A percentile compares a stretch with the other conserved stretches of the same genome.
Evolutionary conservation across 1,140 invertebrate species (phyloP).

Genomic region (Schlechtendalia chinensis): DNA sequence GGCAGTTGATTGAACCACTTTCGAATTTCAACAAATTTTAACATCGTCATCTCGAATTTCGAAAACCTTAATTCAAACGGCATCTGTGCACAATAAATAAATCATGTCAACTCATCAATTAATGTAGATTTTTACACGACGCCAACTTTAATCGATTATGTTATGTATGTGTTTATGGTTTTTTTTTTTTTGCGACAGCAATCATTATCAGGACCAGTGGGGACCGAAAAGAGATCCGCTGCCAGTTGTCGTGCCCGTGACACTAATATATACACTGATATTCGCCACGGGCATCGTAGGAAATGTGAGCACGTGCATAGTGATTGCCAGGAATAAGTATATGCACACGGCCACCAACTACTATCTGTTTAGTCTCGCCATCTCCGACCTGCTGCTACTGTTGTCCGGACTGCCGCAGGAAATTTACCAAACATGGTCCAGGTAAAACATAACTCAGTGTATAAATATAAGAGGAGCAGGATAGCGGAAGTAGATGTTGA

Average conservation of each 20-base stretch:
- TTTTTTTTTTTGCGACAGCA: background rate
- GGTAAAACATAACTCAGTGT: constrained; percentile 51
- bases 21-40: too few relatives aligned
- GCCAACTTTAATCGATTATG: too few relatives aligned
- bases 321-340: constrained; percentile 86
- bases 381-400: constrained; percentile 87
- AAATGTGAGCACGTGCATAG: constrained; percentile 88
- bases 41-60: too few relatives aligned
- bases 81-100: background rate
- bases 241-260: constrained; percentile 74
- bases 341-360: constrained; percentile 93
- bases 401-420: constrained; percentile 78
- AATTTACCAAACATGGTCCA: constrained; percentile 81
- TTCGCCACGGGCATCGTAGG: constrained; percentile 84
- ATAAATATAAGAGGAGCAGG: too few relatives aligned
- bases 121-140: too few relatives aligned
- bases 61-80: too few relatives aligned
- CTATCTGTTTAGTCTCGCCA: constrained; percentile 79
- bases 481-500: too few relatives aligned
- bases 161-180: background rate
- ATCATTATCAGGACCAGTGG: background rate
- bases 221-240: constrained; percentile 65
- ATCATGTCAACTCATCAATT: too few relatives aligned
- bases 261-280: constrained; percentile 77
- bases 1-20: too few relatives aligned